A percentile compares a stretch with the other conserved stretches of the same genome.
Conservation (phyloP, 2,888 invertebrate species). For the Tiliacea citrago region DNA sequence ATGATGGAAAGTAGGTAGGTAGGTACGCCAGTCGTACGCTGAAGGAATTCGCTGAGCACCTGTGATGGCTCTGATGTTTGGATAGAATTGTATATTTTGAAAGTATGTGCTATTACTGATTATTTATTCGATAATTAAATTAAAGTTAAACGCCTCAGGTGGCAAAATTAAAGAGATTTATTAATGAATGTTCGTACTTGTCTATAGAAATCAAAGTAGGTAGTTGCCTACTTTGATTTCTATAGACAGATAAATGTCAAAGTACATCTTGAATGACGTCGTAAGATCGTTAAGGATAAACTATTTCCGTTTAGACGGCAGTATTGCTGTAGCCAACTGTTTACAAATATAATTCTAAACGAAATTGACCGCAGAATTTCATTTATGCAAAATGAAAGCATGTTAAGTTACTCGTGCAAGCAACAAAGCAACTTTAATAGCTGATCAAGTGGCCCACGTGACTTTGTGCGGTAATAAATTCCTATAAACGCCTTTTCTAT, state of each 20-base stretch:
- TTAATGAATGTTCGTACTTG: not conserved
- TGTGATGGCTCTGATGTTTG: conserved; percentile 1
- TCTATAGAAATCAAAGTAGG: not conserved
- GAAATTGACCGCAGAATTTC: not conserved
- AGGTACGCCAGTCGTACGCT: not conserved
- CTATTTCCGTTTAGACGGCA: not conserved
- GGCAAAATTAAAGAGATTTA: not conserved
- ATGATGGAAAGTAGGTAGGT: conserved; percentile 39
- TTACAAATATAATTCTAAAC: not conserved
- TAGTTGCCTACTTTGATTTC: no score
- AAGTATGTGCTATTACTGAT: not conserved
- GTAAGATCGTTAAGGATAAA: not conserved
- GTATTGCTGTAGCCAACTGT: not conserved
- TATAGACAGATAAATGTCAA: no score
- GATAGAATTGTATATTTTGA: conserved; percentile 20
- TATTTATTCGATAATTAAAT: not conserved
- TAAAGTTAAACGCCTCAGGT: not conserved
- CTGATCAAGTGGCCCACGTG: conserved; percentile 19
- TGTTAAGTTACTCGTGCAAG: not conserved
- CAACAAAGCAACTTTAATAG: conserved; percentile 19
- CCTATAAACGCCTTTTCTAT: conserved; percentile 38
- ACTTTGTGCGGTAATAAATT: conserved; percentile 30
- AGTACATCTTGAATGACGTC: not conserved
- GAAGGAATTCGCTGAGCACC: conserved; percentile 21
- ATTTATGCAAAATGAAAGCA: not conserved